These are phyloP conservation scores for Cordylochernes scorpioides DNA, from an alignment of 2,888 invertebrate species.

Conservation along the genomic window DNA sequence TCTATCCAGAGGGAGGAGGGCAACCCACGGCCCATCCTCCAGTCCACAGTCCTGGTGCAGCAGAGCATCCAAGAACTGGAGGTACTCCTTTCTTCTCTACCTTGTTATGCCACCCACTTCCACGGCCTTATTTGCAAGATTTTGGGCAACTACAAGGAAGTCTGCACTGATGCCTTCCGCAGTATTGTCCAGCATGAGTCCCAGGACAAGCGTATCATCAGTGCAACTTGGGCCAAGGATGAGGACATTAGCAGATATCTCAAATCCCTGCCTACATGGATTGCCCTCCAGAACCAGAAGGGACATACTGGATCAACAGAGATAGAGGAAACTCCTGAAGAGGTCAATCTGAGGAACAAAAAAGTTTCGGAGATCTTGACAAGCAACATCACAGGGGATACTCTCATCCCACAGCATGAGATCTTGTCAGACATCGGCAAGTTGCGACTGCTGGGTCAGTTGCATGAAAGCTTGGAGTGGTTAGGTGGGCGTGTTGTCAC, in stretches of 20 bases:
- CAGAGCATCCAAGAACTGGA: conserved; percentile 37
- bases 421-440: conserved; percentile 57
- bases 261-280: conserved; percentile 50
- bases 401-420: conserved; percentile 52
- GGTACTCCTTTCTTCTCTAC: conserved; percentile 38
- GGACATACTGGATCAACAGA: conserved; percentile 11
- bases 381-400: conserved; percentile 54
- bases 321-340: conserved; percentile 43
- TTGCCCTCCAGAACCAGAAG: conserved; percentile 19
- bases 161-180: conserved; percentile 32
- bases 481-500: too few relatives aligned
- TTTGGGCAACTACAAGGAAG: conserved; percentile 40
- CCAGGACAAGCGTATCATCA: conserved; percentile 48
- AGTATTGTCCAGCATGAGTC: conserved; percentile 48
- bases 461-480: conserved; percentile 64
- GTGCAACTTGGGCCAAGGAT: conserved; percentile 69
- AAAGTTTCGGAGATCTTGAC: conserved; percentile 80
- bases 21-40: too few relatives aligned
- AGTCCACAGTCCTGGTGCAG: conserved; percentile 45
- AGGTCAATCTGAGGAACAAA: conserved; percentile 45
- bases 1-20: too few relatives aligned
- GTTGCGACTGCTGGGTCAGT: conserved; percentile 52
- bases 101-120: conserved; percentile 44
- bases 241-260: conserved; percentile 78
- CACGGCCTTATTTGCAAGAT: conserved; percentile 41